Base-by-base conservation (phyloP, 2,888 invertebrate species). In the Drosophila paracracens region DNA sequence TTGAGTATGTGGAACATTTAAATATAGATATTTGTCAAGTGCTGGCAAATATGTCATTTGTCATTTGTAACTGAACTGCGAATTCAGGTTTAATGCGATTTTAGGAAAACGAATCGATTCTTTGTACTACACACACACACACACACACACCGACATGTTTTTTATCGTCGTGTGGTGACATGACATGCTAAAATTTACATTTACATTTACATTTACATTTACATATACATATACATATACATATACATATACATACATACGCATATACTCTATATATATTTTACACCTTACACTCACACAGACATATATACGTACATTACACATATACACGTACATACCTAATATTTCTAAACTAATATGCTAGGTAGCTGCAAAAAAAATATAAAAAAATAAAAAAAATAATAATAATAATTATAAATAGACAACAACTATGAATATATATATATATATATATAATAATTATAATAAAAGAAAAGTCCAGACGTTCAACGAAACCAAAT, bases 401-500 rank as follows among this genome's bases (percentile, higher is more conserved):
- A 73, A 63, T 18, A 27, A 21, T 25, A 53, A 43, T 50, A 25
- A 27, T 46, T 46, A 46, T 46, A 25, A 46, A 46, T 46, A 46
- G 46, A 46, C 21, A 25, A 46, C 46, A 8, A 46, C 46, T 46
- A 46, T 25, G 16, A 46, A 16, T 25, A 46, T 46, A 8, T 46
- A 46, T 11, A 33, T 33, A 31, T 31, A 31, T 31, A 63, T 31
- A 52, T 31, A 13, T 46, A 53, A 67, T 27, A 50, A 46, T 58
- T 70, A 52, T 58, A 72, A 61, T 25, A n/a, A 27, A 54, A n/a
- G 43, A 64, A 80, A 82, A 82, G 88, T 85, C 85, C 88, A 84
- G 81, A 87, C 88, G 84, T 87, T 87, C 87, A 87, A 87, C 87
- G 87, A 85, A 85, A 87, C 84, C 82, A 85, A 85, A 87, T 85